Conservation (phyloP, 1,140 invertebrate species). For the Zaprionus nigranus region DNA sequence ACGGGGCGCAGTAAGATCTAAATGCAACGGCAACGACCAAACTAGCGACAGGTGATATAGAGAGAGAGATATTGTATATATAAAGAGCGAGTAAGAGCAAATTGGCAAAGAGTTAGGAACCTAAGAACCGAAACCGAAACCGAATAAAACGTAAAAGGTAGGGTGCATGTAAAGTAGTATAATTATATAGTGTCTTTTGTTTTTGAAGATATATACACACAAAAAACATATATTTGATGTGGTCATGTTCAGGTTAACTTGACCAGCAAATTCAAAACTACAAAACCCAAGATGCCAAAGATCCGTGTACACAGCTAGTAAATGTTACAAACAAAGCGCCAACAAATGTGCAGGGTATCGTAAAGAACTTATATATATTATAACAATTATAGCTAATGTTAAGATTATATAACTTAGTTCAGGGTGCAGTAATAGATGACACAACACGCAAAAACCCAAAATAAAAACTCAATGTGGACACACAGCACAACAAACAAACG, state of each 20-base stretch:
- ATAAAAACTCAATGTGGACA: conserved; percentile 19
- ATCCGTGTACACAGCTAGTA: conserved; percentile 26
- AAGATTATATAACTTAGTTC: conserved; percentile 39
- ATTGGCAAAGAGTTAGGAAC: conserved; percentile 55
- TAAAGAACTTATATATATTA: conserved; percentile 43
- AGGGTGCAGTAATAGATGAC: conserved; percentile 24
- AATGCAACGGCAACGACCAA: conserved; percentile 38
- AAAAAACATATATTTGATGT: conserved; percentile 9
- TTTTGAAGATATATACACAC: conserved; percentile 18
- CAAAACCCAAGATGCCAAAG: conserved; percentile 55
- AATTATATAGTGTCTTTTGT: conserved; percentile 27
- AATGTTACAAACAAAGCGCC: conserved; percentile 49
- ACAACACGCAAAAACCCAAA: conserved; percentile 42
- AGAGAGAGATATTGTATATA: conserved; percentile 38
- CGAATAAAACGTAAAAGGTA: conserved; percentile 49
- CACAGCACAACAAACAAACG: conserved; percentile 34
- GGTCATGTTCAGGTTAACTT: conserved; percentile 6
- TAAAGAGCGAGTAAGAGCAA: conserved; percentile 56
- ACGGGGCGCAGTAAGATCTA: conserved; percentile 25
- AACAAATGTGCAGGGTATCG: conserved; percentile 48
- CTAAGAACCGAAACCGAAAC: conserved; percentile 31
- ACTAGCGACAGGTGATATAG: conserved; percentile 48
- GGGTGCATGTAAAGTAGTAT: conserved; percentile 45
- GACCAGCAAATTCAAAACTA: conserved; percentile 32
- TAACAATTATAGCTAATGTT: conserved; percentile 30